These are phyloP conservation scores for Aphaenogaster floridana DNA, from an alignment of 1,140 invertebrate species.

Conservation along the genomic window DNA sequence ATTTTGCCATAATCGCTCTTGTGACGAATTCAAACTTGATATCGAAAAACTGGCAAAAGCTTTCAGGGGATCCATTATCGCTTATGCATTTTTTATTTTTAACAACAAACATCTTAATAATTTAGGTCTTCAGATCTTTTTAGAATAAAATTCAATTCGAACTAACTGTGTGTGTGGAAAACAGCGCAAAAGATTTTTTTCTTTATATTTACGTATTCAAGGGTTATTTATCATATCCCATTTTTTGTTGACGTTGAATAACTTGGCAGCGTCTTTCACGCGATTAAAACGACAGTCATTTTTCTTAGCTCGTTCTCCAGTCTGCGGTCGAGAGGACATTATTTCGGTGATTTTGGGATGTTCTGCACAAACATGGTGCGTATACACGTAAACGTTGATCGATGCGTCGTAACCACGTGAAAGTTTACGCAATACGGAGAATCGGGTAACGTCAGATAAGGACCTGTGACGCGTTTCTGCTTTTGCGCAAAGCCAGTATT, in stretches of 20 bases:
- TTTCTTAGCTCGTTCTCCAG: not conserved
- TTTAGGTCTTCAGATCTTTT: not conserved
- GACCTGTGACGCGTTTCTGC: not conserved
- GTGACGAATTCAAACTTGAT: not conserved
- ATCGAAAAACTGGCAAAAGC: not conserved
- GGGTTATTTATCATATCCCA: not conserved
- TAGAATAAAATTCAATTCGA: not conserved
- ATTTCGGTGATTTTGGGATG: not conserved
- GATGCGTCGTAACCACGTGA: slow-evolving; percentile 3
- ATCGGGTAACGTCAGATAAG: slow-evolving; percentile 34
- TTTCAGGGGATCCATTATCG: not conserved
- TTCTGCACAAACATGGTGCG: not conserved
- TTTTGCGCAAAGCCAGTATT: slow-evolving; percentile 39
- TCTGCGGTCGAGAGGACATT: too few species aligned
- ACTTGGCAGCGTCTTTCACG: not conserved
- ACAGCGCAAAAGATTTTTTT: too few species aligned
- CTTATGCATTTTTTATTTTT: not conserved
- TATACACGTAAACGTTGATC: not conserved
- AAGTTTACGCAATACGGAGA: slow-evolving; percentile 34
- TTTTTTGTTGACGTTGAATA: not conserved
- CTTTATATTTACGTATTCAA: not conserved
- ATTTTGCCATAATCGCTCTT: not conserved
- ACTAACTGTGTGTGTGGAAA: not conserved
- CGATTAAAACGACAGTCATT: not conserved
- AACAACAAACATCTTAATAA: not conserved